Base-by-base conservation (phyloP, 2,797 vertebrate genomes). In the Parotocinclus haroldoi region DNA sequence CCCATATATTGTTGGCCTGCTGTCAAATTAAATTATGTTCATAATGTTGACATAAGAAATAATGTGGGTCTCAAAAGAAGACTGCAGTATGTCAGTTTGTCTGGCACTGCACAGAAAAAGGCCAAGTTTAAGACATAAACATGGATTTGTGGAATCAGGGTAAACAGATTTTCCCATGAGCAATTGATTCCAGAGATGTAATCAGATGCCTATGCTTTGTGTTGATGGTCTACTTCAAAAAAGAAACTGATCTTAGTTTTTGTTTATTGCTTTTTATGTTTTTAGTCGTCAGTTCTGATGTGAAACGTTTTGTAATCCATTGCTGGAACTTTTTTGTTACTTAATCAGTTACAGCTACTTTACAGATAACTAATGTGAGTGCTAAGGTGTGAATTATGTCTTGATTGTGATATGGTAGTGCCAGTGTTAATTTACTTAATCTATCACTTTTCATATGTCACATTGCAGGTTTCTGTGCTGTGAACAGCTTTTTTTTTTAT, bases 41-140 rank as follows among this genome's bases (percentile, higher is more conserved):
- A 45, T 48, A 37, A n/a, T 49, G 57, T 12, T 66, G 57, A 69
- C 49, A 55, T n/a, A n/a, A n/a, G n/a, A n/a, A n/a, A n/a, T n/a
- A 12, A 60, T 27, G 27, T 38, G 49, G 45, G 45, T 38, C 52
- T 37, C 16, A 49, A 36, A 53, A 62, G 18, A 61, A 48, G 60
- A 73, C 71, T 66, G 72, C 57, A 68, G 40, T 84, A 84, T 81
- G 82, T 71, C 53, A 56, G 36, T 54, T 66, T 17, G 38, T 50
- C 18, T 53, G 52, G 56, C 36, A 54, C 63, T 72, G 9, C 10
- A 19, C 14, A 14, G 40, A 37, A 42, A 54, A 84, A 75, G 79
- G 59, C 63, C 73, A 76, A 66, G 38, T 39, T 18, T 63, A 4
- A 14, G 7, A 68, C 79, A 79, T 60, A 69, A 76, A 69, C 37